A percentile compares a stretch with the other conserved stretches of the same genome.
Evolutionary conservation across 2,797 vertebrate genomes (phyloP).

Genomic region (Acanthiza pusilla): DNA sequence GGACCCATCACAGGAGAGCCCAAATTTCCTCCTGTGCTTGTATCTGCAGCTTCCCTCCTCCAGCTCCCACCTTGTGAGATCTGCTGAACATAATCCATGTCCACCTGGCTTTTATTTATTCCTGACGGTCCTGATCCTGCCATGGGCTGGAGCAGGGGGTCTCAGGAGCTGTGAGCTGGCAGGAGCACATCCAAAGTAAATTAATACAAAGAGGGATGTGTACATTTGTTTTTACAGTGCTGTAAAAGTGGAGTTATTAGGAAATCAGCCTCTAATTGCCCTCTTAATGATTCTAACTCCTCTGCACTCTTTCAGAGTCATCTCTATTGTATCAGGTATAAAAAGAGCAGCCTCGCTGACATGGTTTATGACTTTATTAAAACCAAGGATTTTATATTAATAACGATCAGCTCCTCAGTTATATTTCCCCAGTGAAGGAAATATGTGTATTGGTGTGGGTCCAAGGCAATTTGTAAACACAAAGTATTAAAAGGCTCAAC

Average conservation of each 20-base stretch:
- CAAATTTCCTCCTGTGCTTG: not conserved
- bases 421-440: not conserved
- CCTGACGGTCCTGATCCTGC: not conserved
- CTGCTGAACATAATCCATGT: not conserved
- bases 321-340: not conserved
- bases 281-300: not conserved
- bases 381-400: not conserved
- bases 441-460: not conserved
- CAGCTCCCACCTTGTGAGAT: not conserved
- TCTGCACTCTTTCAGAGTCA: not conserved
- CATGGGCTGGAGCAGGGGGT: not conserved
- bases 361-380: constrained; percentile 3
- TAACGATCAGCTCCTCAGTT: not conserved
- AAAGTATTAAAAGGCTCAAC: not conserved
- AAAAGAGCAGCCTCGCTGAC: not conserved
- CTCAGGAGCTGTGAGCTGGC: not conserved
- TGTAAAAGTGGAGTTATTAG: not conserved
- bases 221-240: not conserved
- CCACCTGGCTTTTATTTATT: not conserved
- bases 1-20: not conserved
- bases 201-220: not conserved
- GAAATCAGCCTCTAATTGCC: not conserved
- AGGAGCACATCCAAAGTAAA: not conserved
- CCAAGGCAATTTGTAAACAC: constrained; percentile 32
- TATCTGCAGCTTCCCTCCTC: not conserved